Evolutionary conservation across 1,140 invertebrate genomes (phyloP).

Genomic region (Hermetia illucens): DNA sequence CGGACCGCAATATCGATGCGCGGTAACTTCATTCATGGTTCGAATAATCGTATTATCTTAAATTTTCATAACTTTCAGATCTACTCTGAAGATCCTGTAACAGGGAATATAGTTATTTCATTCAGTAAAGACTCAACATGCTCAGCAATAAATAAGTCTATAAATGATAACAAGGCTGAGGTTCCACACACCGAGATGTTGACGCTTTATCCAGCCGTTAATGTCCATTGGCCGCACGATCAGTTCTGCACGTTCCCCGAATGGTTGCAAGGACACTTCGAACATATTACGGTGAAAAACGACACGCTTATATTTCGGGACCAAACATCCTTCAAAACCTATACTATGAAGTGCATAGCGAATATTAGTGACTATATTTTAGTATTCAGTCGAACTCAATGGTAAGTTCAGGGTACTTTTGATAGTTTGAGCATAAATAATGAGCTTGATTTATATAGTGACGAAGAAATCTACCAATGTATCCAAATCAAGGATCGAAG

Average conservation of each 20-base stretch:
- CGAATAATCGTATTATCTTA: slow-evolving; percentile 2
- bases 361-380: slow-evolving; percentile 31
- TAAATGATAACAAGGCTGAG: slow-evolving; percentile 22
- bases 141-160: slow-evolving; percentile 41
- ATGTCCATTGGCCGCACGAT: slow-evolving; percentile 1
- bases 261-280: slow-evolving; percentile 52
- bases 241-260: slow-evolving; percentile 39
- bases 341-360: slow-evolving; percentile 43
- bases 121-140: slow-evolving; percentile 58
- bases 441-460: slow-evolving; percentile 31
- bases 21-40: slow-evolving; percentile 35
- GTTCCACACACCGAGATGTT: slow-evolving; percentile 26
- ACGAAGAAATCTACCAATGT: slow-evolving; percentile 48
- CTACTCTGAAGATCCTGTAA: slow-evolving; percentile 39
- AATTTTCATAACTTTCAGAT: slow-evolving; percentile 31
- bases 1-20: slow-evolving; percentile 49
- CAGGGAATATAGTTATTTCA: slow-evolving; percentile 42
- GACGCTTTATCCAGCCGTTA: slow-evolving; percentile 24
- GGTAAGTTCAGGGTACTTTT: slow-evolving; percentile 28
- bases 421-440: background rate
- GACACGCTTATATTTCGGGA: slow-evolving; percentile 48
- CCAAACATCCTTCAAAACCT: slow-evolving; percentile 46
- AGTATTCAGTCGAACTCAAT: slow-evolving; percentile 39
- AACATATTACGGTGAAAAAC: slow-evolving; percentile 43
- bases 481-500: slow-evolving; percentile 46